A percentile compares a stretch with the other conserved stretches of the same genome.
Evolutionary conservation across 2,888 invertebrate genomes (phyloP).

Genomic region (Hirtodrosophila cameraria): DNA sequence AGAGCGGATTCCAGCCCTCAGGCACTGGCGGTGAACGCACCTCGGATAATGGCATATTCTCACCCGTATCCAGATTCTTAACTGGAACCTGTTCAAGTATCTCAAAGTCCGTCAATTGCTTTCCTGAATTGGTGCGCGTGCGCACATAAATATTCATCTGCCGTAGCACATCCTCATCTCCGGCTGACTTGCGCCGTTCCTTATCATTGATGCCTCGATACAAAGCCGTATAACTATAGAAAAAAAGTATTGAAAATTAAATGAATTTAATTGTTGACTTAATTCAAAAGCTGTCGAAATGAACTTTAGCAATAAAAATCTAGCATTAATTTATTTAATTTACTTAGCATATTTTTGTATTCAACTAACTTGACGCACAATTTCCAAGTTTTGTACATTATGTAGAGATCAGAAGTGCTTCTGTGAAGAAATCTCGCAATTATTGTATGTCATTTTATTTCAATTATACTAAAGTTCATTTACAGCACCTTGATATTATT

Average conservation of each 20-base stretch:
- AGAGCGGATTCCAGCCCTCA: constrained; percentile 97
- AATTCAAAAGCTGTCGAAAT: constrained; percentile 29
- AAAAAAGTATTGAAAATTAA: not conserved
- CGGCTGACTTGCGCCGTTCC: constrained; percentile 92
- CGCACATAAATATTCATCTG: constrained; percentile 90
- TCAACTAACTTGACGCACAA: constrained; percentile 79
- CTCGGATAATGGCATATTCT: constrained; percentile 95
- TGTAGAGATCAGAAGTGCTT: constrained; percentile 75
- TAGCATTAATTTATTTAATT: constrained; percentile 23
- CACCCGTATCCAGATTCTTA: constrained; percentile 92
- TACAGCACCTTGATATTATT: constrained; percentile 1
- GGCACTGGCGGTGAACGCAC: constrained; percentile 86
- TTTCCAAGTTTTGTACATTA: constrained; percentile 80
- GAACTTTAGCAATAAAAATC: constrained; percentile 60
- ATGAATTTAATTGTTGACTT: not conserved
- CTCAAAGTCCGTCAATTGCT: constrained; percentile 94
- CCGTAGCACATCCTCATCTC: constrained; percentile 90
- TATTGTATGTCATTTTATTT: constrained; percentile 15
- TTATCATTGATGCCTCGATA: constrained; percentile 81
- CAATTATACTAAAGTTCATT: constrained; percentile 52
- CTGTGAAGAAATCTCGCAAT: constrained; percentile 65
- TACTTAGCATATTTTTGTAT: not conserved
- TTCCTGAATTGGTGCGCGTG: constrained; percentile 93
- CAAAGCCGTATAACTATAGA: constrained; percentile 81
- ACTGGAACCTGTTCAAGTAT: constrained; percentile 96